phyloP scores from a whole-genome alignment of 2,888 invertebrate species.

The Phytoseiulus persimilis region DNA sequence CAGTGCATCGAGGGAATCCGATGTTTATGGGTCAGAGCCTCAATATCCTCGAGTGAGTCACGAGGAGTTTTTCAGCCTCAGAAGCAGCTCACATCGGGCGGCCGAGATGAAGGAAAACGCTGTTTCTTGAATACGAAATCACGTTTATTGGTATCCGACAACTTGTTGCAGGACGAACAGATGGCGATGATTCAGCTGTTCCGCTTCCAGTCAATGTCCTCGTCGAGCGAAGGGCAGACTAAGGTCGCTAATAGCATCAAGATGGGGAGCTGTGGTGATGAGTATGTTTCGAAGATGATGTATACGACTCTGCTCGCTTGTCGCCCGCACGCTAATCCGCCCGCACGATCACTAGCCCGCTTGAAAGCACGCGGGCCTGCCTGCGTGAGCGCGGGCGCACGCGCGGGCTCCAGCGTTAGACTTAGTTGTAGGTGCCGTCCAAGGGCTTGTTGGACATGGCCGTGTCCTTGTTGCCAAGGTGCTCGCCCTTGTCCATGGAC shows the following conservation, averaged over 20 bases:
- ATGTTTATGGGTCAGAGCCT: too few relatives aligned
- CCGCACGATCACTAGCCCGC: not conserved
- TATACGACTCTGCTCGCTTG: not conserved
- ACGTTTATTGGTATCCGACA: constrained; percentile 5
- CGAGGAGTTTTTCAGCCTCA: not conserved
- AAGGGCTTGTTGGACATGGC: constrained; percentile 42
- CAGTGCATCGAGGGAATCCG: too few relatives aligned
- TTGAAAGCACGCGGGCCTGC: not conserved
- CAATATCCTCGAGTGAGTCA: too few relatives aligned
- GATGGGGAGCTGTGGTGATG: not conserved
- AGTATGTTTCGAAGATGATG: not conserved
- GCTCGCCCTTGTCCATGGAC: constrained; percentile 43
- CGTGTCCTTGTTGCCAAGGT: constrained; percentile 41
- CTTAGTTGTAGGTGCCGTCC: constrained; percentile 40
- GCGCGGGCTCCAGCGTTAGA: not conserved
- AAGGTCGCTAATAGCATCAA: not conserved
- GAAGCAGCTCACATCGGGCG: not conserved
- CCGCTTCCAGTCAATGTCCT: not conserved
- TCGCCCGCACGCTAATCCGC: not conserved
- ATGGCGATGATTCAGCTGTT: not conserved
- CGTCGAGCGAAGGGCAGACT: not conserved
- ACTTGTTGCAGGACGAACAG: constrained; percentile 5
- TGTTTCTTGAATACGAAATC: not conserved
- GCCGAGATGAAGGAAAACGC: not conserved
- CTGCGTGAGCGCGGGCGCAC: not conserved